Evolutionary conservation across 2,797 vertebrate species (phyloP).

Genomic region (Mycteria americana): DNA sequence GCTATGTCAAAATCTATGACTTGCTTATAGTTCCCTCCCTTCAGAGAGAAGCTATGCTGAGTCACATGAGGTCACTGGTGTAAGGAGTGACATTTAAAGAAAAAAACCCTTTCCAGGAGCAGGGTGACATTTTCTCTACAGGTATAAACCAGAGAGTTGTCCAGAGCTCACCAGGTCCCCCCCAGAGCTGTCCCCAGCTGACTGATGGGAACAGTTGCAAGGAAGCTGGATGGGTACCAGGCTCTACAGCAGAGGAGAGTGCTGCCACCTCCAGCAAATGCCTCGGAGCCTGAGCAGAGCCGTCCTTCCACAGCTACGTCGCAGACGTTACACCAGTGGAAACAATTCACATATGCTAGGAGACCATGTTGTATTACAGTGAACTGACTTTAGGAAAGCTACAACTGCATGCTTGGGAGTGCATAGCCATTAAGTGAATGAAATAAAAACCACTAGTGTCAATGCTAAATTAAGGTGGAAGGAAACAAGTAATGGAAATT

Average conservation of each 20-base stretch:
- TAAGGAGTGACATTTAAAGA: conserved; percentile 22
- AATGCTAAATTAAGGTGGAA: conserved; percentile 20
- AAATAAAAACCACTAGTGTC: neutral
- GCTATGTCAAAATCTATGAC: neutral
- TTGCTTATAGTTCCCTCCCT: neutral
- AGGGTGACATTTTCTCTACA: conserved; percentile 42
- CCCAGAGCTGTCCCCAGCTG: neutral
- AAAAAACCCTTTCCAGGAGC: neutral
- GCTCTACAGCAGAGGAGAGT: neutral
- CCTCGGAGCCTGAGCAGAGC: neutral
- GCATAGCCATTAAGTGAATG: neutral
- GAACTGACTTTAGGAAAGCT: neutral
- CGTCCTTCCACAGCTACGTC: neutral
- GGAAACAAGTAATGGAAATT: conserved; percentile 54
- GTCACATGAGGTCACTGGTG: conserved; percentile 29
- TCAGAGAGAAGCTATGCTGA: neutral
- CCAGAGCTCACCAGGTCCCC: neutral
- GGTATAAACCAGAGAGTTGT: neutral
- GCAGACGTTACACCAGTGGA: neutral
- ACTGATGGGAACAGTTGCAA: conserved; percentile 14
- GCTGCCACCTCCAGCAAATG: neutral
- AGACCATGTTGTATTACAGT: neutral
- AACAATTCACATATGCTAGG: conserved; percentile 31
- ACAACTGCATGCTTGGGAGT: neutral
- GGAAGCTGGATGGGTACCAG: conserved; percentile 25